These are phyloP conservation scores for Caenorhabditis tropicalis DNA, from an alignment of 1,140 invertebrate genomes.

Conservation along the genomic window DNA sequence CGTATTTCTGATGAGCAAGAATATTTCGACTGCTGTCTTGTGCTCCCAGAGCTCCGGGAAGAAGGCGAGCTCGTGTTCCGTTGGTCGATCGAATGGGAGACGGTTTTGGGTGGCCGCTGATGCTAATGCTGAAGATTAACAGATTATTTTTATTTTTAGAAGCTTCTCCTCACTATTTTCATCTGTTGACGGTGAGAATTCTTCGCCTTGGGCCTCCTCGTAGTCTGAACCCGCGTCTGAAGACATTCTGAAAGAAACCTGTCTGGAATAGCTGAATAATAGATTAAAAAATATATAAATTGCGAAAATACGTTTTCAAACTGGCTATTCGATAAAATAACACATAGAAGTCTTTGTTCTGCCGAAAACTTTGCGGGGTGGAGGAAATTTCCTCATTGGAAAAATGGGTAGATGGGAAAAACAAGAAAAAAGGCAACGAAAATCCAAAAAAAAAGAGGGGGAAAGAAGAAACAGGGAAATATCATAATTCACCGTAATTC, in stretches of 20 bases:
- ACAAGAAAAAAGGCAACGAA: background rate
- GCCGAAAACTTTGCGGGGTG: background rate
- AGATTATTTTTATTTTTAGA: too few relatives aligned
- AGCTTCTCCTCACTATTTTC: slow-evolving; percentile 7
- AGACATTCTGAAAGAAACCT: background rate
- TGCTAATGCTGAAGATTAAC: slow-evolving; percentile 52
- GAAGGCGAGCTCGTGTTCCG: slow-evolving; percentile 87
- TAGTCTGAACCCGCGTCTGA: background rate
- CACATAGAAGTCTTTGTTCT: slow-evolving; percentile 32
- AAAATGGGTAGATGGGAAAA: background rate
- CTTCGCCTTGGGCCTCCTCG: background rate
- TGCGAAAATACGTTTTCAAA: too few relatives aligned
- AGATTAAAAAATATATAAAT: too few relatives aligned
- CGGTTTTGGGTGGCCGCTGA: slow-evolving; percentile 72
- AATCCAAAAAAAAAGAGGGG: background rate
- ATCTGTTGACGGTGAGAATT: background rate
- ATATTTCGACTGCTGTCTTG: background rate
- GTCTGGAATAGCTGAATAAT: too few relatives aligned
- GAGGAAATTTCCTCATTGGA: background rate
- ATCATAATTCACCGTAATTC: slow-evolving; percentile 73
- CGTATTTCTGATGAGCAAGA: background rate
- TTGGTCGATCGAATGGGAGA: slow-evolving; percentile 92
- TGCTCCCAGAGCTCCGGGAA: slow-evolving; percentile 75
- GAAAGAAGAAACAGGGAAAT: background rate
- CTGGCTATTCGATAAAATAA: too few relatives aligned